Conservation (phyloP, 2,888 invertebrate genomes). For the Nesidiocoris tenuis region DNA sequence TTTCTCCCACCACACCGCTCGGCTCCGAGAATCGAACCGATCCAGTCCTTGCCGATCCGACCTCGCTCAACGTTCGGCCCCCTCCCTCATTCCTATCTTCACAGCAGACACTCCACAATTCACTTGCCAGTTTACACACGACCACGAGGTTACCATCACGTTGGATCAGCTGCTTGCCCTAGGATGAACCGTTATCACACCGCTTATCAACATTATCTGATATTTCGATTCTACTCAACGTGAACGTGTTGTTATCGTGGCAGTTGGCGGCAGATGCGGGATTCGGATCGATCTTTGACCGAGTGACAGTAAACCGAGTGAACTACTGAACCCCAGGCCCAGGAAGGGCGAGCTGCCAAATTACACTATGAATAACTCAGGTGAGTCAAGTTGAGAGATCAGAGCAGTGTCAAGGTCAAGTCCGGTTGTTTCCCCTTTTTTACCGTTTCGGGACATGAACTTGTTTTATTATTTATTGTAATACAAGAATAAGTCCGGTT, state of each 20-base stretch:
- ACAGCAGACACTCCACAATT: background rate
- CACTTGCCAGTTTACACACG: background rate
- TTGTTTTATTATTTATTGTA: too few species aligned
- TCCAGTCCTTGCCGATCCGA: background rate
- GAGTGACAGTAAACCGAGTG: too few species aligned
- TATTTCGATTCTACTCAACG: background rate
- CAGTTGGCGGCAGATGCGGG: background rate
- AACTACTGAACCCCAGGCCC: too few species aligned
- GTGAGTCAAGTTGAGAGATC: background rate
- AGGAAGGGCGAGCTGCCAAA: background rate
- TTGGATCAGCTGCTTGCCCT: background rate
- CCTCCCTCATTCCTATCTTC: background rate
- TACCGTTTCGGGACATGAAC: too few species aligned
- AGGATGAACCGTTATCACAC: background rate
- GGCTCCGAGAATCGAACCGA: background rate
- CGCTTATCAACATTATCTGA: background rate
- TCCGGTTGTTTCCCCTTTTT: background rate
- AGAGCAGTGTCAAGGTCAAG: background rate
- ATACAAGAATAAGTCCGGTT: too few species aligned
- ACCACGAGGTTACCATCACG: background rate
- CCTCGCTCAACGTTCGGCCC: background rate
- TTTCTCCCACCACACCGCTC: background rate
- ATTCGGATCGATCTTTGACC: background rate
- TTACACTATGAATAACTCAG: background rate
- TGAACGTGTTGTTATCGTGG: background rate